Base-by-base conservation (phyloP, 2,113 vertebrate genomes). In the Hippocampus comes region DNA sequence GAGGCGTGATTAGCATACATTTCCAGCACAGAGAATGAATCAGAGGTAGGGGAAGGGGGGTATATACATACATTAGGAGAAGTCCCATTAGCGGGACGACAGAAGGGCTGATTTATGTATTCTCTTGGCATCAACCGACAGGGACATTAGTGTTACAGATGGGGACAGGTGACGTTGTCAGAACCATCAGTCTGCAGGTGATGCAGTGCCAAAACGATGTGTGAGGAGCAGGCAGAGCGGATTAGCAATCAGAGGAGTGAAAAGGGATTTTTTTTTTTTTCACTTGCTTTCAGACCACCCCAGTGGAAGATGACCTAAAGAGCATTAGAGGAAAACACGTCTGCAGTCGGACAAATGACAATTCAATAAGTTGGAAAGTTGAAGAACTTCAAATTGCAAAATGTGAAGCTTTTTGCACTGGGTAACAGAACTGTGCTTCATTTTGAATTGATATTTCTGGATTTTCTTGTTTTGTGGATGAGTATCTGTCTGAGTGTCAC, bases 101-200 rank as follows among this genome's bases (percentile, higher is more conserved):
- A 73, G 77, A 84, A 46, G 73, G 75, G 27, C 76, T 90, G 86
- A 91, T 91, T 89, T 82, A 91, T 87, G 81, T 76, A 77, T 83
- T 73, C 84, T 79, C 75, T 86, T 82, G 84, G 77, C 84, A 73
- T 87, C 88, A 91, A 75, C 78, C 89, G 86, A 88, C 89, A 90
- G 86, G 85, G 71, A 89, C 84, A 88, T 90, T 90, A 90, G 77
- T 65, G 84, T 88, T 91, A 90, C 86, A 79, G 87, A 91, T 92
- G 89, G 80, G 80, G 87, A 91, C 90, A 91, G 88, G 89, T 90
- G 84, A 90, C 78, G 78, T 53, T 85, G 85, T 89, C 84, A 80
- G 82, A 78, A 79, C 76, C 82, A 90, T 91, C 87, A 77, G 81
- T 89, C 87, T 88, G 78, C 73, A 78, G 85, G 76, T 80, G 89